Conservation (phyloP, 1,140 invertebrate genomes). For the Neelides sp. region DNA sequence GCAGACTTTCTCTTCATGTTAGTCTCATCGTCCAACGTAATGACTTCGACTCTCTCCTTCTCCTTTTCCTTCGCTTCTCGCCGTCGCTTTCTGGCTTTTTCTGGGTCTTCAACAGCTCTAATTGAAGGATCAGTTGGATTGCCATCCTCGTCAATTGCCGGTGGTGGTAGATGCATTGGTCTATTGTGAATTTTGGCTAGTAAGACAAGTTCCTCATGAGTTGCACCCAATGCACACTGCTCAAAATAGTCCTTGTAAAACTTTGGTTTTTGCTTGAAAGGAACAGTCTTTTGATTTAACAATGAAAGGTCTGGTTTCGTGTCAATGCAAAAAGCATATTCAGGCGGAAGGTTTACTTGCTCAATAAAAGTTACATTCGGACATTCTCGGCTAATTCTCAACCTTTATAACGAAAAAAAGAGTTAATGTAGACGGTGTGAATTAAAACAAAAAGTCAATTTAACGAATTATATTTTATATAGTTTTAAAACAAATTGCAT, state of each 20-base stretch:
- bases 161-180: too few relatives aligned
- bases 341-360: slow-evolving; percentile 15
- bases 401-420: background rate
- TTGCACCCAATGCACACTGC: background rate
- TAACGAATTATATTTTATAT: too few relatives aligned
- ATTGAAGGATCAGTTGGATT: slow-evolving; percentile 8
- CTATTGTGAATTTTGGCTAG: too few relatives aligned
- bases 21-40: too few relatives aligned
- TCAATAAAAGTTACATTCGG: slow-evolving; percentile 23
- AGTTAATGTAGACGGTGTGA: slow-evolving; percentile 1
- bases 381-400: slow-evolving; percentile 6
- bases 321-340: slow-evolving; percentile 24
- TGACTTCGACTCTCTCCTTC: too few relatives aligned
- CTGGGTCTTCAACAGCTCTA: too few relatives aligned
- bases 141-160: slow-evolving; percentile 9
- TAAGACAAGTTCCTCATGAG: background rate
- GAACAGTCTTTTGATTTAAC: slow-evolving; percentile 1
- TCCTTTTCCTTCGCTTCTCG: too few relatives aligned
- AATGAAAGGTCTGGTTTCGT: background rate
- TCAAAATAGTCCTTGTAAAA: background rate
- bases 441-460: too few relatives aligned
- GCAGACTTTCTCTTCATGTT: too few relatives aligned
- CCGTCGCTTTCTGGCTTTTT: too few relatives aligned
- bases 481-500: too few relatives aligned
- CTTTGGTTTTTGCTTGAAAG: background rate